Base-by-base conservation (phyloP, 2,888 invertebrate species). In the Ectemnius cavifrons region DNA sequence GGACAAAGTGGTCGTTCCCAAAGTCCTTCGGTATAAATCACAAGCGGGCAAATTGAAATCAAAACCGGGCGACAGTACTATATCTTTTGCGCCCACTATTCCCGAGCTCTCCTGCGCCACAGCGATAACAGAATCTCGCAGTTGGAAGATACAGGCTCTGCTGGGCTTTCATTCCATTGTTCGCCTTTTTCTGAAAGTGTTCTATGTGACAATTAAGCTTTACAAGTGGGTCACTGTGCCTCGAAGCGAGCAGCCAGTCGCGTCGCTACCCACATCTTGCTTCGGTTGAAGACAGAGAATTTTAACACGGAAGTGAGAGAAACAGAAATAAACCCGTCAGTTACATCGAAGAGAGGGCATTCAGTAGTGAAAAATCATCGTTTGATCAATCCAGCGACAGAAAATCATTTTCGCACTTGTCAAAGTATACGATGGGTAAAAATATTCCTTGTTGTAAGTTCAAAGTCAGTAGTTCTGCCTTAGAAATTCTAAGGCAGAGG, bases 121-220 rank as follows among this genome's bases (percentile, higher is more conserved):
- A 14, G 37, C 23, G 60, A 60, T 60, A 60, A 28, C 28, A 28
- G 28, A 16, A 60, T 6, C 16, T 60, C 37, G 13, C 37, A 16
- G 37, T 37, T 23, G 37, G 45, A 62, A 47, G 46, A 62, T 23
- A 62, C 46, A 37, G 45, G 18, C 8, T 20, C 52, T 52, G 52
- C 52, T 16, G 16, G 18, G 20, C 18, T 62, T 20, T 46, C 62
- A 20, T 28, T 47, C 47, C 20, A 62, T 62, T 62, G 62, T 62
- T 62, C 62, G 8, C 37, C n/a, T 62, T 14, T 62, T n/a, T 18
- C 46, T 52, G 16, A 46, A 46, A 47, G 47, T 46, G 46, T 37
- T 47, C 47, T 37, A 47, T 45, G 46, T 47, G 16, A 37, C 46
- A 62, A 62, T 62, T 62, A 62, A 46, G 47, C 16, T 47, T 62